Percentiles rank a stretch among this genome's conserved stretches.
Conservation (phyloP, 2,888 invertebrate genomes). For the Brachyptera putata region DNA sequence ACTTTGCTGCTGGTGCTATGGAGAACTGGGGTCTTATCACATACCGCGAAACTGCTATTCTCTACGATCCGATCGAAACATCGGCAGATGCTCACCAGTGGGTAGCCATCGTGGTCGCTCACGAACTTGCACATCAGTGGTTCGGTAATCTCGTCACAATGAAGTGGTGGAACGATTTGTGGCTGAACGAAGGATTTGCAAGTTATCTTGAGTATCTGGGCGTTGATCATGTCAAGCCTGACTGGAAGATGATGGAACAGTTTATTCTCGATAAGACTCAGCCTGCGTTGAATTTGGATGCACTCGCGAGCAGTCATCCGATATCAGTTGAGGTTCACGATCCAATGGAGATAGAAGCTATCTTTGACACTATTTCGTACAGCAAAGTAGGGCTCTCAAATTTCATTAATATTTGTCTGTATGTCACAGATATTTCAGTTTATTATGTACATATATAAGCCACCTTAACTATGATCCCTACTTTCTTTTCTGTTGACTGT, state of each 20-base stretch:
- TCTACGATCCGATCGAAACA: constrained; percentile 60
- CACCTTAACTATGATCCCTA: too few species aligned
- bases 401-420: too few species aligned
- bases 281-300: constrained; percentile 63
- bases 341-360: constrained; percentile 65
- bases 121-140: constrained; percentile 75
- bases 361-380: constrained; percentile 72
- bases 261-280: constrained; percentile 65
- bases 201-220: constrained; percentile 76
- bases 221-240: constrained; percentile 57
- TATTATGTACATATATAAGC: not conserved
- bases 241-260: constrained; percentile 67
- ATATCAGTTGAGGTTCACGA: constrained; percentile 64
- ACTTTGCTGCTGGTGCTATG: constrained; percentile 62
- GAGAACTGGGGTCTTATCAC: constrained; percentile 84
- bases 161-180: constrained; percentile 90
- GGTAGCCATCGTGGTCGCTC: constrained; percentile 62
- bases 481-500: too few species aligned
- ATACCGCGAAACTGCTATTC: constrained; percentile 63
- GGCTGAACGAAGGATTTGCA: constrained; percentile 87
- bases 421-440: too few species aligned
- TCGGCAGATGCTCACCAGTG: constrained; percentile 62
- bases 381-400: constrained; percentile 53
- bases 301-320: constrained; percentile 65
- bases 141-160: constrained; percentile 91